Base-by-base conservation (phyloP, 64 coral and sea anemone genomes). In the Actinia equina region DNA sequence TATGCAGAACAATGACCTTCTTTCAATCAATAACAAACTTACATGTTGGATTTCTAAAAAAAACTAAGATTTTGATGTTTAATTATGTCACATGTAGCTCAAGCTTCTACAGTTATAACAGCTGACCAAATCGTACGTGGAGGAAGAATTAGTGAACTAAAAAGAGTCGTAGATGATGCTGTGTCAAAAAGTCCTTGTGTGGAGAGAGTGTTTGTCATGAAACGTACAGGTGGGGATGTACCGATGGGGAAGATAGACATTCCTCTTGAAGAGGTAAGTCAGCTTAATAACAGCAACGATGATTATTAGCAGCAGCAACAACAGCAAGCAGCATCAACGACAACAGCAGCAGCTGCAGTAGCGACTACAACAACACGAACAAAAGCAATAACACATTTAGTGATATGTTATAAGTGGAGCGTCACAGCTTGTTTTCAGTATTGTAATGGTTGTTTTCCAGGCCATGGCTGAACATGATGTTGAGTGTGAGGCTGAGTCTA, bases 171-270 rank as follows among this genome's bases (percentile, higher is more conserved):
- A 22, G 97, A 99, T 52, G 84, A 92, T 26, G 97, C 97, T 65
- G 93, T 99, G 13, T 58, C 87, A 20, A 90, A 85, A 77, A 95
- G 93, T 81, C 88, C 97, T n/a, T 87, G 85, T 80, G 97, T 99
- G 0, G 94, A 94, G 77, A 87, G 91, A 46, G 97, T 99, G 42
- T 99, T 99, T 95, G 97, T 99, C n/a, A 95, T 92, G 80, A 86
- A 83, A 8, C 81, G 97, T 4, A 99, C 97, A 53, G 93, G 97
- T 16, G 97, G 87, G 55, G 82, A 95, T 79, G 97, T 99, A 3
- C 88, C 88, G 2, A 99, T 99, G 97, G 91, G 93, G 63, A 92
- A 86, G 22, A 76, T 92, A n/a, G 97, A 99, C 64, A 91, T 95
- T 56, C 86, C 91, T 88, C 91, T 99, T 52, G 93, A 99, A 84